Percentiles rank a stretch among this genome's conserved stretches.
Evolutionary conservation across 1,140 invertebrate genomes (phyloP).

Genomic region (Bombus impatiens): DNA sequence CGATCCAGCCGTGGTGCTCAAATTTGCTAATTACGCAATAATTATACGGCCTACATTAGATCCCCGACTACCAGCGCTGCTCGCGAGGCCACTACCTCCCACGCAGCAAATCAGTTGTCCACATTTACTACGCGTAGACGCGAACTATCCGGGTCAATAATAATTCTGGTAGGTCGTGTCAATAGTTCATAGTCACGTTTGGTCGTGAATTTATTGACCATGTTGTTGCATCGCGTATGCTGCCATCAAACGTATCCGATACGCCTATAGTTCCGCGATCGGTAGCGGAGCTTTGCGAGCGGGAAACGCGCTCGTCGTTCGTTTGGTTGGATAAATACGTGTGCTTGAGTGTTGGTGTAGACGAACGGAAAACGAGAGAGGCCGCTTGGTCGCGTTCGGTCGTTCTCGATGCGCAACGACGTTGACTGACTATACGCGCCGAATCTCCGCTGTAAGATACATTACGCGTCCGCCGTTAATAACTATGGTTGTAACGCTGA

Average conservation of each 20-base stretch:
- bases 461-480: slow-evolving; percentile 56
- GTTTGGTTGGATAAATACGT: slow-evolving; percentile 1
- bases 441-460: slow-evolving; percentile 58
- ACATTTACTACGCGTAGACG: too few species aligned
- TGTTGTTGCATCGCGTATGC: neutral
- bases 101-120: slow-evolving; percentile 51
- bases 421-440: slow-evolving; percentile 22
- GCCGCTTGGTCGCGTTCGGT: neutral
- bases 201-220: slow-evolving; percentile 54
- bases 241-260: slow-evolving; percentile 37
- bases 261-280: slow-evolving; percentile 61
- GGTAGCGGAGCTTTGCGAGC: slow-evolving; percentile 30
- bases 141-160: slow-evolving; percentile 49
- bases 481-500: slow-evolving; percentile 46
- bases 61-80: slow-evolving; percentile 44
- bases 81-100: neutral
- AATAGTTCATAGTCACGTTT: slow-evolving; percentile 66
- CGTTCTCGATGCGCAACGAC: slow-evolving; percentile 15
- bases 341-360: neutral
- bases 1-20: slow-evolving; percentile 72
- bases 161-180: slow-evolving; percentile 55
- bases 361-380: slow-evolving; percentile 27
- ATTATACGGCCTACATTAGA: slow-evolving; percentile 72
- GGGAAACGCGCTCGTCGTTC: slow-evolving; percentile 35
- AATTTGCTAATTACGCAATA: slow-evolving; percentile 75